Base-by-base conservation (phyloP, 2,888 invertebrate species). In the Caenorhabditis sinica region DNA sequence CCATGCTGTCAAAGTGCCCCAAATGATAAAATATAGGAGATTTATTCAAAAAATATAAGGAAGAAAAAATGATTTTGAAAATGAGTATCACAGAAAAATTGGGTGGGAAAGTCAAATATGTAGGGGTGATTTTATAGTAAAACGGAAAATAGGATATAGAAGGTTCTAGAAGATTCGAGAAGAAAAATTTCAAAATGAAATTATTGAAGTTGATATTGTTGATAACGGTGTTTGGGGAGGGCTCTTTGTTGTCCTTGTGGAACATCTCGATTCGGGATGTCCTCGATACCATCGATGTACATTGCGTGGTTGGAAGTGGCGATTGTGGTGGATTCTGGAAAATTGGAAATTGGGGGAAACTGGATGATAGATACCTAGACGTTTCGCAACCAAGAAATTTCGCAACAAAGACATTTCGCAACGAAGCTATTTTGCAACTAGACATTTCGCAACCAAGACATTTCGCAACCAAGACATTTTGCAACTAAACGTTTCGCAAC, bases 211-310 rank as follows among this genome's bases (percentile, higher is more conserved):
- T 65, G 58, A 49, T 80, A 80, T 28, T 80, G 51, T 15, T 73
- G 72, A 45, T 58, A 72, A 60, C 72, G 28, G 17, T 56, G 43
- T 13, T 56, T 61, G 2, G 82, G 75, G 11, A 82, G 56, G 0
- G 51, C 60, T 15, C 81, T 20, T 13, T 56, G 51, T 13, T 23
- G 49, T 17, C 33, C 36, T 8, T 23, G 33, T 13, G 82, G 73
- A 8, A 74, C 20, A 8, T 53, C 63, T n/a, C 25, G 11, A 40
- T 65, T 56, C 13, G 82, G 82, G 15, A 82, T 60, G 2, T 60
- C 61, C n/a, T 73, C 72, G 49, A 76, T 83, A 30, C 33, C 71
- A 23, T 83, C 83, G 36, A 83, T 83, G 66, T 71, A 72, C 40
- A 72, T 66, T 5, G 66, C 83, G 60, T 72, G 23, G 68, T 77